Percentiles rank a stretch among this genome's conserved stretches.
phyloP scores from a whole-genome alignment of 1,140 invertebrate genomes.

The Sipha flava region DNA sequence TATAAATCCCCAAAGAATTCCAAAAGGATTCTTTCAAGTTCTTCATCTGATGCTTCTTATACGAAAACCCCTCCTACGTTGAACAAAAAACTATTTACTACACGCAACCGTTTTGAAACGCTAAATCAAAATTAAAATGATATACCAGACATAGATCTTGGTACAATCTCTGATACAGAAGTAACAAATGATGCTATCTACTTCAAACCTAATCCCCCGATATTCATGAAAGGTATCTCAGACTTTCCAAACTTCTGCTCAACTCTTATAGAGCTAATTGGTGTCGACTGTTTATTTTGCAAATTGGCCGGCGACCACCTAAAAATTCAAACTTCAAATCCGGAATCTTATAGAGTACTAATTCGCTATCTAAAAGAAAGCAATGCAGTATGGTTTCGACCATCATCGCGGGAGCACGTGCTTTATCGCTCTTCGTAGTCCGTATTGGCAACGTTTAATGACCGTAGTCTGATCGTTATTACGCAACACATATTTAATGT shows the following conservation, averaged over 20 bases:
- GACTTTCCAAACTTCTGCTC: neutral
- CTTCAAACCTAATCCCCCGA: neutral
- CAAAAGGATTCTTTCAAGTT: too few relatives aligned
- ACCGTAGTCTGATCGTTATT: too few relatives aligned
- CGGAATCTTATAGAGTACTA: neutral
- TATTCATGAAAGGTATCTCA: neutral
- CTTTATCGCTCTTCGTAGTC: too few relatives aligned
- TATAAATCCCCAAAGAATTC: too few relatives aligned
- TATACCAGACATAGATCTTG: accelerated
- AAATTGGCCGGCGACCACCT: neutral
- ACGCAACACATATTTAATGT: too few relatives aligned
- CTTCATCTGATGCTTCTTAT: too few relatives aligned
- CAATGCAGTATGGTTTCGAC: too few relatives aligned
- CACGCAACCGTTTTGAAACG: neutral
- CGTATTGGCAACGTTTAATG: too few relatives aligned
- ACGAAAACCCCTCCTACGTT: too few relatives aligned
- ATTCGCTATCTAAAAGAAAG: neutral
- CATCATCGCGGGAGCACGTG: too few relatives aligned
- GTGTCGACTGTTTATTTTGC: neutral
- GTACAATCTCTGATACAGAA: neutral
- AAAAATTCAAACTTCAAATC: neutral
- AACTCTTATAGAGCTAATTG: too few relatives aligned
- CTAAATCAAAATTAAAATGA: neutral
- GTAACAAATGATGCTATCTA: neutral
- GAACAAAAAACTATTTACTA: neutral